A percentile compares a stretch with the other conserved stretches of the same genome.
These are phyloP conservation scores for Galemys pyrenaicus DNA, from an alignment of 2,113 vertebrate genomes.

Conservation along the genomic window DNA sequence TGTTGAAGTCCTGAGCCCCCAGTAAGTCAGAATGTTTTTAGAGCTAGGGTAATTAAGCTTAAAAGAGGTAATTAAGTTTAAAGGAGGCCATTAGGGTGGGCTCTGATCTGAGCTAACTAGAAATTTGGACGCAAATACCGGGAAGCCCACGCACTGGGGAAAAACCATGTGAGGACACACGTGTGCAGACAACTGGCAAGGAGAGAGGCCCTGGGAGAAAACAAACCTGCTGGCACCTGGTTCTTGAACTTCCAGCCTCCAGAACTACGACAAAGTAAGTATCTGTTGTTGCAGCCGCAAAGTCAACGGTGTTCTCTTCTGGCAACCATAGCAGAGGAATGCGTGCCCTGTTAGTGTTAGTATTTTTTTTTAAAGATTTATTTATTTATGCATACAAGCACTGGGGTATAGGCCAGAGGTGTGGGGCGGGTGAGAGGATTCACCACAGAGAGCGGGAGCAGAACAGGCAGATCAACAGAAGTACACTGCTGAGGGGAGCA, in stretches of 20 bases:
- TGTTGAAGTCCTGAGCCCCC: neutral
- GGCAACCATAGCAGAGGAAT: neutral
- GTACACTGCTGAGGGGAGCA: no score
- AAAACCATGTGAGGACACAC: rapidly evolving
- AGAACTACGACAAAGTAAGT: neutral
- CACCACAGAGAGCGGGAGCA: no score
- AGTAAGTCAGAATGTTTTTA: neutral
- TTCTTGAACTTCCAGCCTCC: neutral
- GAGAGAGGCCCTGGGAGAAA: neutral
- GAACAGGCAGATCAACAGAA: no score
- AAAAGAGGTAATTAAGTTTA: neutral
- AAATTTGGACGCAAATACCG: neutral
- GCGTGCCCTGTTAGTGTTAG: neutral
- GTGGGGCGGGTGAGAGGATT: no score
- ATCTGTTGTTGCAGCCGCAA: neutral
- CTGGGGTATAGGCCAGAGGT: no score
- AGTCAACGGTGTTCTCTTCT: neutral
- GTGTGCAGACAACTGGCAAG: no score
- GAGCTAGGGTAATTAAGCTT: neutral
- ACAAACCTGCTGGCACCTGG: neutral
- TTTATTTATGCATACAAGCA: no score
- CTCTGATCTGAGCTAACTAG: neutral
- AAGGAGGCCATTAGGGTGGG: neutral
- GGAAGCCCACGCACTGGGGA: neutral
- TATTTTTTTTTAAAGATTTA: neutral